Evolutionary conservation across 2,113 vertebrate species (phyloP), one percentile per base, ranked within the genome.

Genomic region (Seriola rivoliana): DNA sequence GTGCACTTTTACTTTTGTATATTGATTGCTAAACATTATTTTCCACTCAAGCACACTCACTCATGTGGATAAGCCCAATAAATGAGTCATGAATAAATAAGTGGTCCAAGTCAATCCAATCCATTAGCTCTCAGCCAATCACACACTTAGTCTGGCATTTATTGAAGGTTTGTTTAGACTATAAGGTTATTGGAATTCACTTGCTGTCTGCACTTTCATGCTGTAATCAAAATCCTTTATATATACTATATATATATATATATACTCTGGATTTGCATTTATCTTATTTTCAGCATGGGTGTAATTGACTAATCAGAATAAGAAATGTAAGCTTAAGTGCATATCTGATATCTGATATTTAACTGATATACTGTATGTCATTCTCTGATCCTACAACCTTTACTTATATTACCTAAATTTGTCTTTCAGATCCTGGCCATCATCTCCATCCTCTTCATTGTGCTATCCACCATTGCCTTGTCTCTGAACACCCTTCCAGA

Each of bases 401-500:
- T 57, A 75, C 60, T 85, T 8, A 89, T 42, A 25, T 46, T 44
- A 12, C 16, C 46, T 81, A 11, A 25, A 72, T 94, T 76, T 94
- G 89, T 93, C 86, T 96, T 95, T 60, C 96, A 99, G 98, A 97
- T 99, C 94, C 93, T 99, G 94, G 98, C 98, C 90, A 99, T 99
- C 88, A 98, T 99, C 92, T 99, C 98, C 88, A 99, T 99, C 91
- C 97, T 99, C 93, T 99, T 99, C 95, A 99, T 99, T 21, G 97
- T 99, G 86, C 95, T 99, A 68, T 99, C 98, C 86, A 99, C 98
- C 85, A 99, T 99, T 70, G 98, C 98, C 88, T 96, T 99, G 96
- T 99, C 98, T 71, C 96, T 99, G 90, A 99, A 99, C 93, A 99
- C 98, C 1, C 97, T 99, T 82, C 98, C 98, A 14, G 98, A 99